Base-by-base conservation (phyloP, 2,888 invertebrate species). In the Eucera pruinosa region DNA sequence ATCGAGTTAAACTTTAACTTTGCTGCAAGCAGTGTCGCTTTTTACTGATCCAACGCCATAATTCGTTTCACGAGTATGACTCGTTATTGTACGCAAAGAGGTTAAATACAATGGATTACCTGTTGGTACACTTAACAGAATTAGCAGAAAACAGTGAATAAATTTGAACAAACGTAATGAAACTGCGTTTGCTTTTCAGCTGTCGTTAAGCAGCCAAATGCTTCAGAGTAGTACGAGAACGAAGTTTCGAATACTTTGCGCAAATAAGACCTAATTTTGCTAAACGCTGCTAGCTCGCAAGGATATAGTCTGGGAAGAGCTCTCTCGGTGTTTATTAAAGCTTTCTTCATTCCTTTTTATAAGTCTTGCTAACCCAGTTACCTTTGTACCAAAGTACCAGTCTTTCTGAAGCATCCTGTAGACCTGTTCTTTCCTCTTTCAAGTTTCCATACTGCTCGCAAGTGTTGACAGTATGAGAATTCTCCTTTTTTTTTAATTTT, bases 291-390 rank as follows among this genome's bases (percentile, higher is more conserved):
- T 33, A 9, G 6, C 27, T 33, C 20, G n/a, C 6, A 3, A 23
- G 23, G 11, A n/a, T 47, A 30, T 61, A 47, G 20, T 47, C 47
- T 45, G n/a, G 20, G n/a, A 33, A 33, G 23, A 33, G 33, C 11
- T 15, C 23, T 33, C n/a, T 13, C n/a, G 13, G n/a, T 47, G 61
- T 61, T 61, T 61, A 61, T 61, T 47, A 61, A 33, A 61, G n/a
- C 33, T 47, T 61, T 23, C 33, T 23, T 47, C 33, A 5, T 30
- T 23, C 33, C 33, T n/a, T 61, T 61, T 61, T 23, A 2, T 47
- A 33, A 47, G 47, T 30, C 23, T n/a, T 33, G 47, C 47, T 33
- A 47, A 47, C 61, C 61, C 47, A 61, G 23, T 61, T 61, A 47
- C 61, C 47, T 61, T 47, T 47, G 23, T 61, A 11, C 25, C 57